phyloP scores from a whole-genome alignment of 2,888 invertebrate species.

The Ariolimax columbianus region DNA sequence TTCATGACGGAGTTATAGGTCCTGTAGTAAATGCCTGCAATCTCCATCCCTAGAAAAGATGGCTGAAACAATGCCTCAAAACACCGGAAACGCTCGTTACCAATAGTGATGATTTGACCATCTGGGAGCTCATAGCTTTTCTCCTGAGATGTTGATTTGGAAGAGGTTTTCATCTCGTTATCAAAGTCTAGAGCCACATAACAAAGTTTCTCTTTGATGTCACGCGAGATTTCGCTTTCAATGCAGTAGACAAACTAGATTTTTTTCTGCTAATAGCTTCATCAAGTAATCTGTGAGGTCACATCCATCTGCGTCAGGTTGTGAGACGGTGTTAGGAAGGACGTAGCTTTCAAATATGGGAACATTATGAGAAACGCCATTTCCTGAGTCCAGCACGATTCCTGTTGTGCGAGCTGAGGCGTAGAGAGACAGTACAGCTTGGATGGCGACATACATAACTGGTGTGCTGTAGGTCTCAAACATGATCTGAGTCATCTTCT shows the following conservation, averaged over 20 bases:
- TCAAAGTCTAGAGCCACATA: slow-evolving; percentile 91
- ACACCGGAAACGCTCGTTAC: slow-evolving; percentile 74
- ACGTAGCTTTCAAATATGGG: slow-evolving; percentile 82
- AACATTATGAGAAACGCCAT: slow-evolving; percentile 95
- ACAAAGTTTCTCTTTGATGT: slow-evolving; percentile 96
- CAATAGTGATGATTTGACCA: slow-evolving; percentile 76
- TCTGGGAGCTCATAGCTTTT: slow-evolving; percentile 85
- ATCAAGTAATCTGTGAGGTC: slow-evolving; percentile 71
- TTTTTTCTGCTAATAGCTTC: slow-evolving; percentile 81
- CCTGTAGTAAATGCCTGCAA: slow-evolving; percentile 71
- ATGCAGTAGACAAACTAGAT: slow-evolving; percentile 81
- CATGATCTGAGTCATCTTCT: slow-evolving; percentile 89
- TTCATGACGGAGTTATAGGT: slow-evolving; percentile 72
- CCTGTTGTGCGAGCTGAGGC: slow-evolving; percentile 96
- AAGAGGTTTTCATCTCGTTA: slow-evolving; percentile 89
- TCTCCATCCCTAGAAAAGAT: slow-evolving; percentile 75
- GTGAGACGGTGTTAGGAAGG: slow-evolving; percentile 67
- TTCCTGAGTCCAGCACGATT: slow-evolving; percentile 95
- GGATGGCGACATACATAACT: slow-evolving; percentile 95
- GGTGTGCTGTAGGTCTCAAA: slow-evolving; percentile 84
- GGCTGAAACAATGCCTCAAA: slow-evolving; percentile 72
- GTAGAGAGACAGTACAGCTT: slow-evolving; percentile 93
- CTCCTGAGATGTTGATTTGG: slow-evolving; percentile 92
- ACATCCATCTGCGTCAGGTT: slow-evolving; percentile 68
- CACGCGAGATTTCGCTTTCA: slow-evolving; percentile 94